Percentiles rank a stretch among this genome's conserved stretches.
These are phyloP conservation scores for Parnassius apollo DNA, from an alignment of 2,888 invertebrate genomes.

Conservation along the genomic window DNA sequence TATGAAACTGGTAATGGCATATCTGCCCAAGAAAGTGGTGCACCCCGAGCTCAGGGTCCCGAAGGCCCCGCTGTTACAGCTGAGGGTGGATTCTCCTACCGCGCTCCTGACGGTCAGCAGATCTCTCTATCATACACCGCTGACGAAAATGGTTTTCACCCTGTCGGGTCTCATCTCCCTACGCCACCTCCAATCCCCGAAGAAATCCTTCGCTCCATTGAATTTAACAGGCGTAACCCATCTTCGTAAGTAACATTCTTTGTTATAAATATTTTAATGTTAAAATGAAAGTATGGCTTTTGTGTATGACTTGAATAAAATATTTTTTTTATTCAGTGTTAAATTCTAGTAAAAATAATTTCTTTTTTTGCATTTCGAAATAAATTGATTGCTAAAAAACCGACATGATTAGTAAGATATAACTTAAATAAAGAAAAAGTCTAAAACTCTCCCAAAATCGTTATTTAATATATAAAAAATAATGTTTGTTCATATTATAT, in stretches of 20 bases:
- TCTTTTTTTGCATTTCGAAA: no score
- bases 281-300: no score
- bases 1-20: constrained; percentile 87
- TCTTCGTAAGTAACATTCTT: constrained; percentile 57
- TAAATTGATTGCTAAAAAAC: no score
- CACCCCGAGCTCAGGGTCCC: constrained; percentile 78
- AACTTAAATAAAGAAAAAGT: no score
- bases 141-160: constrained; percentile 87
- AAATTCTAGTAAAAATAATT: no score
- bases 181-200: constrained; percentile 79
- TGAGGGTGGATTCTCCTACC: constrained; percentile 84
- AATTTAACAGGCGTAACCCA: constrained; percentile 72
- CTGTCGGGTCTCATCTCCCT: constrained; percentile 82
- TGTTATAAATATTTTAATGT: no score
- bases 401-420: no score
- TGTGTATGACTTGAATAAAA: no score
- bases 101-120: constrained; percentile 84
- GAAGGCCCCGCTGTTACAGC: constrained; percentile 80
- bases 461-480: no score
- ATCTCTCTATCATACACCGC: constrained; percentile 85
- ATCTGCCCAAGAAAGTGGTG: constrained; percentile 80
- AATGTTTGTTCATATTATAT: no score
- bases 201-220: constrained; percentile 77
- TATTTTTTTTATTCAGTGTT: no score
- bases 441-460: no score